Evolutionary conservation across 2,888 invertebrate genomes (phyloP), one percentile per base, ranked within the genome.

Genomic region (Hirudinaria manillensis): DNA sequence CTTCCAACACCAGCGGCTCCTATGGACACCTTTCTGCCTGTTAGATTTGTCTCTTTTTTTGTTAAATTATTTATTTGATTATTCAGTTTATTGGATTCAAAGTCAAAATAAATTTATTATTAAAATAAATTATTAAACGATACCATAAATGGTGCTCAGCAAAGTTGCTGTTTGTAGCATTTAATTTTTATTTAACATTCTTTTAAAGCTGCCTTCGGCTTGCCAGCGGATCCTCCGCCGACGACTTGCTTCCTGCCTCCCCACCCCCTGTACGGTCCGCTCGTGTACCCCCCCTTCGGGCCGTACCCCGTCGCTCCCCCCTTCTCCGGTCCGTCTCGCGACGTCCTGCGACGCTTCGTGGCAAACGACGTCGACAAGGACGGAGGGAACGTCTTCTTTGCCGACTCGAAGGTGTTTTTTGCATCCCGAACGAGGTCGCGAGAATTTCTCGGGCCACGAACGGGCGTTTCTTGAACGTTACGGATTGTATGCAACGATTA

Each of bases 1-100:
- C 85, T 6, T 83, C 93, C 45, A 82, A 83, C n/a, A 92, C 93
- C 6, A 94, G 94, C 81, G 96, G 96, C 68, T 95, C 95, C 78
- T 96, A 96, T 88, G 96, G 96, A 29, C 97, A 97, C 87, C 89
- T 97, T 79, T 94, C 95, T 79, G 95, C 95, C 81, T 93, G 92
- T 91, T 83, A 81, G 84, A 80, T 29, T 38, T 32, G 29, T 3
- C 51, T 38, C 27, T 72, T 19, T 34, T 21, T 29, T n/a, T 72
- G 55, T n/a, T n/a, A n/a, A n/a, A n/a, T n/a, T n/a, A n/a, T n/a
- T n/a, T n/a, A n/a, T n/a, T n/a, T n/a, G n/a, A n/a, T n/a, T n/a
- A n/a, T n/a, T 66, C 27, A 66, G 19, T 27, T 21, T 66, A 21
- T 16, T 66, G 19, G 21, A 19, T 19, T 55, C 16, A 55, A 16